A percentile compares a stretch with the other conserved stretches of the same genome.
phyloP scores from a whole-genome alignment of 2,113 vertebrate genomes.

The Rhynchomys soricoides region DNA sequence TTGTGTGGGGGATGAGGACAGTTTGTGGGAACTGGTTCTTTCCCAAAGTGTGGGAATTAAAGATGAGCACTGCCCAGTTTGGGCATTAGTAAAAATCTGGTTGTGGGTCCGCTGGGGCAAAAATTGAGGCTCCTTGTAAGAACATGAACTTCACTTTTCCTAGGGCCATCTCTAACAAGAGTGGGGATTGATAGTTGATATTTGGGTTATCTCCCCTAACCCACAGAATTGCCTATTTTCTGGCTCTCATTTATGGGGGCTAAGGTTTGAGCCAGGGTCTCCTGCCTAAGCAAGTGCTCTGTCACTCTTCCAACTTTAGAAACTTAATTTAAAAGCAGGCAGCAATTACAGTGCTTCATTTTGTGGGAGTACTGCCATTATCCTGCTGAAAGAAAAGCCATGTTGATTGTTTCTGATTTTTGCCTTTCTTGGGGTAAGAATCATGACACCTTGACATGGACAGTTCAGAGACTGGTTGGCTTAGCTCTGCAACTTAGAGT shows the following conservation, averaged over 20 bases:
- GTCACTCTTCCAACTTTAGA: background rate
- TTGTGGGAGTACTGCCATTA: slow-evolving; percentile 94
- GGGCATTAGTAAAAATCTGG: background rate
- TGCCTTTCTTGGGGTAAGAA: slow-evolving; percentile 77
- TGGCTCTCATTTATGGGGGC: background rate
- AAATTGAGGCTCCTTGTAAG: background rate
- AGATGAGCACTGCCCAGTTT: background rate
- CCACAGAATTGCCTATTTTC: background rate
- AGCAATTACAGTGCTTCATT: slow-evolving; percentile 95
- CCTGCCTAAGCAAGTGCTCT: background rate
- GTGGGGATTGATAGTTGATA: background rate
- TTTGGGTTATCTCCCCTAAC: background rate
- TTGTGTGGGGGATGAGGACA: background rate
- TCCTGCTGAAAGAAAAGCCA: slow-evolving; percentile 94
- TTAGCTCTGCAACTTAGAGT: background rate
- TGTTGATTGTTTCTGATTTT: slow-evolving; percentile 79
- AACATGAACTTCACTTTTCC: background rate
- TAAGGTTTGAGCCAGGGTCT: background rate
- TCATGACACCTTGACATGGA: slow-evolving; percentile 81
- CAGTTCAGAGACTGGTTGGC: slow-evolving; percentile 75
- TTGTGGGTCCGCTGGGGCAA: background rate
- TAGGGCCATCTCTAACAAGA: background rate
- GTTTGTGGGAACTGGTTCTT: background rate
- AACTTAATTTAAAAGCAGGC: slow-evolving; percentile 89
- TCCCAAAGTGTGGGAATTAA: background rate